Evolutionary conservation across 2,888 invertebrate species (phyloP), one percentile per base, ranked within the genome.

Genomic region (Leucophenga maculata): DNA sequence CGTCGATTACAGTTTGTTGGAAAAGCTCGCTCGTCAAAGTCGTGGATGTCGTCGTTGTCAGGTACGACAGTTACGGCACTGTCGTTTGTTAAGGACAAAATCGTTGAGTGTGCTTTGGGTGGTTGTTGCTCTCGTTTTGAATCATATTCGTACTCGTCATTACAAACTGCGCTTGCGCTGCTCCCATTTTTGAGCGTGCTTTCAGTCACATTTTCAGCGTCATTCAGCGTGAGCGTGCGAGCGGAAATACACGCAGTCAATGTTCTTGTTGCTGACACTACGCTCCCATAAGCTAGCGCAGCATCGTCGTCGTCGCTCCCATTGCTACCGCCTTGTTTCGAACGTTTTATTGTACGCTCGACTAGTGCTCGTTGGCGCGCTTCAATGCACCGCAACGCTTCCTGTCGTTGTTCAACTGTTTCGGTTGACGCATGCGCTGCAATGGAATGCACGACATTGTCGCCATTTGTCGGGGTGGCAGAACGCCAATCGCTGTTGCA

Each of bases 331-430:
- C 69, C 65, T 20, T 69, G 62, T 32, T 60, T 16, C 55, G 57
- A 48, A 68, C 32, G 52, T 0, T 32, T 32, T 52, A 70, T 72
- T 70, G 68, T 68, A 71, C 66, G 68, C 78, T 79, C 79, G 75
- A 81, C 75, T 82, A 77, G 22, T 18, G 60, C 39, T 80, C 83
- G 75, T 77, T 81, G 77, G 69, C 73, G 57, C 55, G 55, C 26
- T 55, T 55, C 55, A 55, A 55, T 55, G 55, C 55, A 55, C 55
- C 20, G 11, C 39, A 39, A 11, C 22, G 26, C 14, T 55, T 55
- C 55, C 55, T 55, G 55, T 55, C 39, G 39, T 39, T 13, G 8
- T 55, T 16, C 54, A 16, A 22, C 67, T 44, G 60, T 44, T 11
- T 39, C 39, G 39, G 39, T 39, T 39, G 22, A 55, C 55, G 55